Evolutionary conservation across 2,888 invertebrate genomes (phyloP).

Genomic region (Sphaerophoria taeniata): DNA sequence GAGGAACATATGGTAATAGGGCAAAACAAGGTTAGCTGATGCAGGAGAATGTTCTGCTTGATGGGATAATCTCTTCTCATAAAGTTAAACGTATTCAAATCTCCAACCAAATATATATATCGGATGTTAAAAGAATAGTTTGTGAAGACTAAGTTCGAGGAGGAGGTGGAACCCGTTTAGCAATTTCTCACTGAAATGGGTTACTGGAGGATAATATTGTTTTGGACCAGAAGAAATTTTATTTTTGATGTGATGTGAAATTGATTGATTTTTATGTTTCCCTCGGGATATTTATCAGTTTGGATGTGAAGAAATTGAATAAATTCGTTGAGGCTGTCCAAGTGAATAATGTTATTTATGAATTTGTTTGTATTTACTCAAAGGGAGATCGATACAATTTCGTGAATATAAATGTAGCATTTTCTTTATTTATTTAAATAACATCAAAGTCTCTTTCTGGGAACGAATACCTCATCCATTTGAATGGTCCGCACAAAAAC

Average conservation of each 20-base stretch:
- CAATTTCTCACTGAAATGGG: background rate
- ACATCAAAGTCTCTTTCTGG: background rate
- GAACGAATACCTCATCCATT: conserved; percentile 10
- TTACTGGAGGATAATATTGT: background rate
- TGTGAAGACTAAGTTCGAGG: conserved; percentile 13
- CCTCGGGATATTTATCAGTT: background rate
- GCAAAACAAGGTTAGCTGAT: conserved; percentile 3
- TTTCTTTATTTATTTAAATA: background rate
- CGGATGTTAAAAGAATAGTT: conserved; percentile 8
- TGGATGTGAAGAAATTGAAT: background rate
- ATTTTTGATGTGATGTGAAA: background rate
- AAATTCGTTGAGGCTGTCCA: background rate
- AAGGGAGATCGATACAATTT: background rate
- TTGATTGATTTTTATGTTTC: background rate
- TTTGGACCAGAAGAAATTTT: background rate
- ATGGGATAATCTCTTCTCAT: conserved; percentile 22
- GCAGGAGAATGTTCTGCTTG: background rate
- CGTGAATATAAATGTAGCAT: no score
- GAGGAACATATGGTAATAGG: conserved; percentile 41
- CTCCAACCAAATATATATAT: background rate
- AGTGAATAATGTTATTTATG: background rate
- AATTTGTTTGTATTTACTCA: background rate
- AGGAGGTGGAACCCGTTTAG: background rate
- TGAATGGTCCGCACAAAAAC: background rate
- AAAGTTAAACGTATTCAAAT: conserved; percentile 40